phyloP scores from a whole-genome alignment of 2,797 vertebrate species.

The Adrianichthys oophorus region DNA sequence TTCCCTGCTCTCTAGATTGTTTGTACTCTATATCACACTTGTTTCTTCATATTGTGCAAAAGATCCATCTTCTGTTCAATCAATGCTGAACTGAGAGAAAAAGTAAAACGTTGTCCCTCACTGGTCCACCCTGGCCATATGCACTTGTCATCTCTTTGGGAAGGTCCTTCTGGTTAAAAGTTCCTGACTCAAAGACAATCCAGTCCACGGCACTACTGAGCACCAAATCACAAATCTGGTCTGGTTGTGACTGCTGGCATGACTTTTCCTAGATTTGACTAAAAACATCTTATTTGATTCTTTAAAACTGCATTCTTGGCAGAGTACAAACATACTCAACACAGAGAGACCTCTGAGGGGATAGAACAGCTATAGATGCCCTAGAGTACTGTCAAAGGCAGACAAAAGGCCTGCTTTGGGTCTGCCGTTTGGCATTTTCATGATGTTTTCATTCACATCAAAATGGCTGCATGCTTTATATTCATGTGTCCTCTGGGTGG shows the following conservation, averaged over 20 bases:
- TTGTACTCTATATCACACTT: too few species aligned
- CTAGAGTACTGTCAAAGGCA: conserved; percentile 3
- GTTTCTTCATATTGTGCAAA: background rate
- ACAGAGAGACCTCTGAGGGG: background rate
- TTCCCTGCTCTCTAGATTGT: too few species aligned
- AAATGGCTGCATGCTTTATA: conserved; percentile 58
- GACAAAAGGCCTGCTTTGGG: conserved; percentile 5
- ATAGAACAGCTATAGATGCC: background rate
- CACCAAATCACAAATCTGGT: too few species aligned
- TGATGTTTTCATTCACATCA: conserved; percentile 47
- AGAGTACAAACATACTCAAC: background rate
- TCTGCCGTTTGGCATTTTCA: conserved; percentile 23
- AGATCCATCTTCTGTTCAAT: background rate
- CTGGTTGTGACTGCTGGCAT: too few species aligned
- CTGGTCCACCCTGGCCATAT: conserved; percentile 10
- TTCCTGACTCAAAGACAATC: background rate
- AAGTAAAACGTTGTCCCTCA: background rate
- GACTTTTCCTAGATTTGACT: too few species aligned
- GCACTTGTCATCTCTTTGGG: conserved; percentile 1
- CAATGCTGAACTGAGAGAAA: background rate
- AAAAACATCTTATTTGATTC: too few species aligned
- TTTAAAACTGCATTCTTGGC: too few species aligned
- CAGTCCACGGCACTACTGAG: too few species aligned
- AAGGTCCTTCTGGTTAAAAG: conserved; percentile 29
- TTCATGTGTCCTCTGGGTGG: conserved; percentile 44